These are phyloP conservation scores for Mimachlamys varia DNA, from an alignment of 2,888 invertebrate species.

Conservation along the genomic window DNA sequence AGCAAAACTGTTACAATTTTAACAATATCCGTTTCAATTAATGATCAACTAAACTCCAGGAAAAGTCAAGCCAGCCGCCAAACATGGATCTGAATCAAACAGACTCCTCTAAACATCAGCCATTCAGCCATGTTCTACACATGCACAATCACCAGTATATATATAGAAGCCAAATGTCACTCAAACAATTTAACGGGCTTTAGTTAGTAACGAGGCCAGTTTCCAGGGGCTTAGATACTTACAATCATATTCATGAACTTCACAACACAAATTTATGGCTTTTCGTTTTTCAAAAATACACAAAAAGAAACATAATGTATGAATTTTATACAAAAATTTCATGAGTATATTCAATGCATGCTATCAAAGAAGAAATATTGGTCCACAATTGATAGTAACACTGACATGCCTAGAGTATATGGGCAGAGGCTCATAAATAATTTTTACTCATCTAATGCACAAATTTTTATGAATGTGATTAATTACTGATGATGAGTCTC, in stretches of 20 bases:
- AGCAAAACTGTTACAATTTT: neutral
- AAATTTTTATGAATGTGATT: neutral
- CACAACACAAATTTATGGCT: neutral
- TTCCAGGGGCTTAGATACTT: conserved; percentile 32
- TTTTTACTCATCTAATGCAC: neutral
- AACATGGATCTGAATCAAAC: neutral
- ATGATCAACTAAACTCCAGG: neutral
- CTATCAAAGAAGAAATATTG: neutral
- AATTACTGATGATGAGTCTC: neutral
- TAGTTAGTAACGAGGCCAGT: neutral
- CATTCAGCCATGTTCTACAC: neutral
- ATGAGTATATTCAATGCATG: neutral
- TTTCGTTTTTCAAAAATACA: neutral
- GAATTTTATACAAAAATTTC: neutral
- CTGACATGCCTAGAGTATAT: neutral
- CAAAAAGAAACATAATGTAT: neutral
- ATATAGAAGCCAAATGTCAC: neutral
- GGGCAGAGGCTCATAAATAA: neutral
- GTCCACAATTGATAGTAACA: neutral
- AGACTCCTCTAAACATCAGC: neutral
- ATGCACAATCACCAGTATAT: neutral
- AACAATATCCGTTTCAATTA: neutral
- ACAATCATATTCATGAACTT: neutral
- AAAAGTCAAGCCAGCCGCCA: neutral
- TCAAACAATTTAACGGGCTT: neutral